phyloP scores from a whole-genome alignment of 2,113 vertebrate species.

The Pelodiscus sinensis region DNA sequence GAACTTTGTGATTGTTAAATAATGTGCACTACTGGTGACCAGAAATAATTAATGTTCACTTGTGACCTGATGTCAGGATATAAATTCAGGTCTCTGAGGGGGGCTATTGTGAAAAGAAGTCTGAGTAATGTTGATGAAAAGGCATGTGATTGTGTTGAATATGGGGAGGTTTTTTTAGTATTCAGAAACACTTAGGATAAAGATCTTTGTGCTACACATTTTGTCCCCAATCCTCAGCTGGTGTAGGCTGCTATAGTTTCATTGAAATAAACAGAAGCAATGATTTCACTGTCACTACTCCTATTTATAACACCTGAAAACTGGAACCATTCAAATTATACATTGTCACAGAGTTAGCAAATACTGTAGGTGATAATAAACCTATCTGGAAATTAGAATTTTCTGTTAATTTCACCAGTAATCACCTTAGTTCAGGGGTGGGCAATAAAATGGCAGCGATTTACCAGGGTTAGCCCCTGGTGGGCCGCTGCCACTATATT shows the following conservation, averaged over 20 bases:
- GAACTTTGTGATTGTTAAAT: conserved; percentile 5
- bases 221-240: neutral
- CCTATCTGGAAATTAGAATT: neutral
- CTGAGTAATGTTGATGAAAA: neutral
- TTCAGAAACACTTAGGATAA: neutral
- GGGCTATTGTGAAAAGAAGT: neutral
- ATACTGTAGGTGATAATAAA: neutral
- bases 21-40: neutral
- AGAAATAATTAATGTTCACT: neutral
- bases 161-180: neutral
- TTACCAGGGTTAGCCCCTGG: too few species aligned
- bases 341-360: neutral
- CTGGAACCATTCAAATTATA: neutral
- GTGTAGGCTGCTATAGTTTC: neutral
- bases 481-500: too few species aligned
- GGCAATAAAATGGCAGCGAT: too few species aligned
- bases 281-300: neutral
- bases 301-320: neutral
- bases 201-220: neutral
- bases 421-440: too few species aligned
- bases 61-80: neutral
- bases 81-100: neutral
- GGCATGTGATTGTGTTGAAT: neutral
- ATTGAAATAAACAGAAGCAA: neutral
- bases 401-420: neutral